Conservation (phyloP, 2,888 invertebrate species). For the Drosophila kuntzei region DNA sequence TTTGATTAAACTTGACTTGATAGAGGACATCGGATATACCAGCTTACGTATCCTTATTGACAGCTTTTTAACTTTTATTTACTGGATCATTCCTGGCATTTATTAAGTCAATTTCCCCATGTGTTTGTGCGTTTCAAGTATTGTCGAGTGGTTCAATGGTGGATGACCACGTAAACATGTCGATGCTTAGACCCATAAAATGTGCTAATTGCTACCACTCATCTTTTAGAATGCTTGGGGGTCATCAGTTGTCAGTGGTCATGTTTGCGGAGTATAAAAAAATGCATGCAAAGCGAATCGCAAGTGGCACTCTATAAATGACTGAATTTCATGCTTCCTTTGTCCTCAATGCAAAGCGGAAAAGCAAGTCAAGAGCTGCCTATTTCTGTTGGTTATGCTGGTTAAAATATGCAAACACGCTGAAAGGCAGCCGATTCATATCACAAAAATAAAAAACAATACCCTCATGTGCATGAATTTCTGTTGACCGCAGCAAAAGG, state of each 20-base stretch:
- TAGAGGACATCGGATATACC: neutral
- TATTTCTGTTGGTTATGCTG: constrained; percentile 25
- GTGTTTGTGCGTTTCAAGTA: neutral
- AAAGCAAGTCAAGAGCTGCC: constrained; percentile 25
- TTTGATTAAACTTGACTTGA: neutral
- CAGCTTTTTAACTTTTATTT: neutral
- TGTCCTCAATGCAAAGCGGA: constrained; percentile 4
- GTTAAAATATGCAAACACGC: constrained; percentile 28
- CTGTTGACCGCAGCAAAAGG: constrained; percentile 36
- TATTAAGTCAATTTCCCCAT: constrained; percentile 4
- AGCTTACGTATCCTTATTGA: neutral
- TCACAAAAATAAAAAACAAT: constrained; percentile 8
- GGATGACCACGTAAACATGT: neutral
- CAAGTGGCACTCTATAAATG: constrained; percentile 32
- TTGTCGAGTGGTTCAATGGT: constrained; percentile 3
- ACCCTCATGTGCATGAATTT: constrained; percentile 2
- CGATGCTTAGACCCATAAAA: neutral
- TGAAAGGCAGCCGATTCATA: constrained; percentile 32
- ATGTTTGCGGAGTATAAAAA: constrained; percentile 8
- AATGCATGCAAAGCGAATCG: constrained; percentile 15
- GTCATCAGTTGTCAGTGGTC: constrained; percentile 5
- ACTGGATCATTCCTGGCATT: neutral
- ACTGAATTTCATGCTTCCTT: constrained; percentile 15
- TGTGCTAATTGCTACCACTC: constrained; percentile 26
- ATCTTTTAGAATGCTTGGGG: neutral